Percentiles rank a stretch among this genome's conserved stretches.
Evolutionary conservation across 1,140 invertebrate genomes (phyloP).

Genomic region (Liolophura sinensis): DNA sequence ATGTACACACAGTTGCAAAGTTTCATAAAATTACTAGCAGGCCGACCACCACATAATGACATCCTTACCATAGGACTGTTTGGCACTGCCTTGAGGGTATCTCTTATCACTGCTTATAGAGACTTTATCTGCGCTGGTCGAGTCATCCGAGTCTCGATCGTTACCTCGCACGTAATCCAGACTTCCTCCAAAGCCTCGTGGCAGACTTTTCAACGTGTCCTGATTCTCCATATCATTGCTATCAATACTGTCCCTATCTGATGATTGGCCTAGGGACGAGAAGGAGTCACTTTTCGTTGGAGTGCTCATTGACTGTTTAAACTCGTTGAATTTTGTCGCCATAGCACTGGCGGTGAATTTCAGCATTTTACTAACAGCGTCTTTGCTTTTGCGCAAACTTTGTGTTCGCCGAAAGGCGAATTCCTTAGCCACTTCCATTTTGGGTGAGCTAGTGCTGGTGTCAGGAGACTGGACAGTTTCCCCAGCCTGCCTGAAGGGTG

Average conservation of each 20-base stretch:
- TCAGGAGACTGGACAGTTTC: too few species aligned
- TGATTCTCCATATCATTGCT: too few species aligned
- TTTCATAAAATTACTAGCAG: too few species aligned
- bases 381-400: constrained; percentile 38
- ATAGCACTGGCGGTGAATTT: constrained; percentile 77
- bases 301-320: constrained; percentile 81
- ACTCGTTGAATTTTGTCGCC: constrained; percentile 70
- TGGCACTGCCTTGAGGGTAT: too few species aligned
- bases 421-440: too few species aligned
- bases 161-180: too few species aligned
- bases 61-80: too few species aligned
- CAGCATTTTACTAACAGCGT: constrained; percentile 47
- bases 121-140: background rate
- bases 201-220: too few species aligned
- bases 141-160: background rate
- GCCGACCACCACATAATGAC: too few species aligned
- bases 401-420: constrained; percentile 10
- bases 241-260: constrained; percentile 19
- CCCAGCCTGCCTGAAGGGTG: too few species aligned
- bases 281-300: constrained; percentile 42
- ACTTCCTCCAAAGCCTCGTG: background rate
- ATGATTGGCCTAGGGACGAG: constrained; percentile 28
- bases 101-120: background rate
- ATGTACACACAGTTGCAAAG: too few species aligned
- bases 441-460: too few species aligned